Evolutionary conservation across 2,113 vertebrate species (phyloP).

Genomic region (Triplophysa tibetana): DNA sequence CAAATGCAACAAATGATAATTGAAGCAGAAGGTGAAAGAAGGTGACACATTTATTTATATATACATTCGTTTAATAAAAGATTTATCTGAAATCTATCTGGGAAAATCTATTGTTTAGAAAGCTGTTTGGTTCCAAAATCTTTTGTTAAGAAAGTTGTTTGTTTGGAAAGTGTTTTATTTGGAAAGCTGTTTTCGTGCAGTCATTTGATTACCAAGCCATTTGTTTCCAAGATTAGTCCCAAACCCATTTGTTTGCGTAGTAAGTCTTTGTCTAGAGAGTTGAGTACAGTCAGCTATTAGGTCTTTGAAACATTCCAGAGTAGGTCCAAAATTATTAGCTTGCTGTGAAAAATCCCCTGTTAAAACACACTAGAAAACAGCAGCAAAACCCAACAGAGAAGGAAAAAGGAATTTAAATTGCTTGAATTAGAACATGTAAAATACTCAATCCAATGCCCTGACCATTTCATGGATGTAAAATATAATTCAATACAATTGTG

Average conservation of each 20-base stretch:
- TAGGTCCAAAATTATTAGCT: background rate
- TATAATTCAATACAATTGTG: constrained; percentile 1
- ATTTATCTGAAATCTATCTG: constrained; percentile 3
- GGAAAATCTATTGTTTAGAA: background rate
- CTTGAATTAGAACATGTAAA: background rate
- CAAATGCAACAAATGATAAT: constrained; percentile 10
- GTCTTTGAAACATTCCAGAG: background rate
- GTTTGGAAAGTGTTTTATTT: background rate
- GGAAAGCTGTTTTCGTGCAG: background rate
- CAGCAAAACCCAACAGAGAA: background rate
- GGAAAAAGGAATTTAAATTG: constrained; percentile 16
- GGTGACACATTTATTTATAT: constrained; percentile 2
- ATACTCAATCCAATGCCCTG: background rate
- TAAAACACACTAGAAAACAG: background rate
- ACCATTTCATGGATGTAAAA: constrained; percentile 7
- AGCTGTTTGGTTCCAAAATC: background rate
- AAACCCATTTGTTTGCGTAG: background rate
- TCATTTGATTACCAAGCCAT: background rate
- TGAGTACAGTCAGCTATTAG: background rate
- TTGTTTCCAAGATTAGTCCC: background rate
- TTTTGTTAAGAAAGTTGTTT: background rate
- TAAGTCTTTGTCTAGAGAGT: background rate
- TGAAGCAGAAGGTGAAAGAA: constrained; percentile 14
- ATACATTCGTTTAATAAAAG: constrained; percentile 2
- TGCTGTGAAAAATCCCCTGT: background rate